Evolutionary conservation across 2,113 vertebrate species (phyloP).

Genomic region (Sclerurus mexicanus): DNA sequence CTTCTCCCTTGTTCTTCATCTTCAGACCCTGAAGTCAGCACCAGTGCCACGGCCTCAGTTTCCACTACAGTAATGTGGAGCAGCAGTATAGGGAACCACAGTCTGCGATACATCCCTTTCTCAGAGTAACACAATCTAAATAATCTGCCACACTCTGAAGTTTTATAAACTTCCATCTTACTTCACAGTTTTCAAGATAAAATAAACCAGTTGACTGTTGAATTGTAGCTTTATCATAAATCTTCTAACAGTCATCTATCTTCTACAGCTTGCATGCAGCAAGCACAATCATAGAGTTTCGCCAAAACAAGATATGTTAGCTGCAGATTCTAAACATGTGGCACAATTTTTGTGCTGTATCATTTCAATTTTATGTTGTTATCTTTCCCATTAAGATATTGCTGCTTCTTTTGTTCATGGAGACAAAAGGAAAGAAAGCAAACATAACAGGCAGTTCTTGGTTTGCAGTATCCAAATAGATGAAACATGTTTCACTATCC

Average conservation of each 20-base stretch:
- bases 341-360: constrained; percentile 20
- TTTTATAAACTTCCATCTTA: not conserved
- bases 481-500: not conserved
- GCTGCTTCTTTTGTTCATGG: constrained; percentile 6
- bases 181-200: constrained; percentile 19
- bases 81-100: not conserved
- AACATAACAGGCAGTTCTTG: not conserved
- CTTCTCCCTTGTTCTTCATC: not conserved
- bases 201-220: not conserved
- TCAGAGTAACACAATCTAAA: not conserved
- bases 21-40: not conserved
- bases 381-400: constrained; percentile 2
- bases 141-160: not conserved
- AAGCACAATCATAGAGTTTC: not conserved
- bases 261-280: not conserved
- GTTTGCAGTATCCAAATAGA: constrained; percentile 8
- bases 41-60: not conserved
- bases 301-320: not conserved
- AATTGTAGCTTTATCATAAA: constrained; percentile 9
- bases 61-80: not conserved
- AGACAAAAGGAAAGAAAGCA: constrained; percentile 34
- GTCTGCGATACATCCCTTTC: not conserved
- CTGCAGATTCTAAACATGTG: constrained; percentile 9
- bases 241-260: not conserved
- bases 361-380: not conserved